Conservation (phyloP, 2,888 invertebrate species). For the Achlya flavicornis region DNA sequence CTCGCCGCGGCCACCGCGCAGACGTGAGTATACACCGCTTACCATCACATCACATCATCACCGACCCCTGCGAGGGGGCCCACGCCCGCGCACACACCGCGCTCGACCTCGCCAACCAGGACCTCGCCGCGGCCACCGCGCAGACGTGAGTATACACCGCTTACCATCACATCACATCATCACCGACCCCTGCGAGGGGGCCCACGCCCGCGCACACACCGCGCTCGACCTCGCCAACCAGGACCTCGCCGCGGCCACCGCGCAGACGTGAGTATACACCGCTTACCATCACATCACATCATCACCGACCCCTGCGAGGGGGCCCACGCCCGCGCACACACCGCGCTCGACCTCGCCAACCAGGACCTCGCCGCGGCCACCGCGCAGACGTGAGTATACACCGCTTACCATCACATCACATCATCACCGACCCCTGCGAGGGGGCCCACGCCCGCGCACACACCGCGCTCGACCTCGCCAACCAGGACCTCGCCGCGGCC, state of each 20-base stretch:
- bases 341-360: constrained; percentile 94
- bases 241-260: constrained; percentile 96
- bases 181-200: constrained; percentile 96
- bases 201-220: constrained; percentile 94
- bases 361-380: constrained; percentile 97
- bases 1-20: constrained; percentile 97
- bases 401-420: too few species aligned
- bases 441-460: constrained; percentile 94
- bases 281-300: too few species aligned
- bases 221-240: constrained; percentile 95
- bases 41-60: too few species aligned
- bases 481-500: constrained; percentile 96
- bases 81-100: constrained; percentile 95
- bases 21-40: constrained; percentile 76
- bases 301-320: constrained; percentile 95
- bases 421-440: constrained; percentile 93
- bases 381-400: constrained; percentile 89
- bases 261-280: constrained; percentile 87
- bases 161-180: too few species aligned
- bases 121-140: constrained; percentile 95
- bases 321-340: constrained; percentile 94
- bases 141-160: constrained; percentile 85
- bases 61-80: constrained; percentile 97
- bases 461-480: constrained; percentile 94
- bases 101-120: constrained; percentile 95